Conservation (phyloP, 2,113 vertebrate species). For the Suncus etruscus region DNA sequence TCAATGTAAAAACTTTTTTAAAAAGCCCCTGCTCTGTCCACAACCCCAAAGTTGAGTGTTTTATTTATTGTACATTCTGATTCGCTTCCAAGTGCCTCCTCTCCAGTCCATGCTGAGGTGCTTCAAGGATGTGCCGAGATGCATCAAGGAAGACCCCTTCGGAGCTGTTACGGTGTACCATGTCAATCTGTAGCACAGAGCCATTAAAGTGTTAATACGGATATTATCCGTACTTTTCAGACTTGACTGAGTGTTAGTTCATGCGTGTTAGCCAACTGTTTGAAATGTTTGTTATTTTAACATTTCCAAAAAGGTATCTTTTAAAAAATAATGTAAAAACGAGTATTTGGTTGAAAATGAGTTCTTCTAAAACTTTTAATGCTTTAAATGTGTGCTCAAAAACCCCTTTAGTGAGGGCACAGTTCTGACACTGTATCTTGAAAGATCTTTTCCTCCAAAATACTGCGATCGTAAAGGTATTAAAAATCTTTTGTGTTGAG, state of each 20-base stretch:
- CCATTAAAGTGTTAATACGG: conserved; percentile 82
- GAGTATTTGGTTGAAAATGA: conserved; percentile 52
- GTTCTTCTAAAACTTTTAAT: conserved; percentile 9
- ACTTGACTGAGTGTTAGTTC: conserved; percentile 81
- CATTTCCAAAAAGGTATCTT: conserved; percentile 81
- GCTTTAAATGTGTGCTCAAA: conserved; percentile 49
- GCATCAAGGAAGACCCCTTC: conserved; percentile 80
- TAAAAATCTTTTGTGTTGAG: conserved; percentile 21
- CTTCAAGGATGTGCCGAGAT: conserved; percentile 78
- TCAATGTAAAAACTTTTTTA: conserved; percentile 47
- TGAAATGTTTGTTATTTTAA: conserved; percentile 81
- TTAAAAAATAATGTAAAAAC: conserved; percentile 68
- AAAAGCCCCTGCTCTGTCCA: conserved; percentile 50
- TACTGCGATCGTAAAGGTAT: not conserved
- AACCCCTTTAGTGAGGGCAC: not conserved
- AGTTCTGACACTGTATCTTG: conserved; percentile 14
- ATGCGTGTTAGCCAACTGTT: conserved; percentile 81
- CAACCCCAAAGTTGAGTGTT: conserved; percentile 71
- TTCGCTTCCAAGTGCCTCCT: conserved; percentile 81
- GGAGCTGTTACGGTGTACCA: conserved; percentile 78
- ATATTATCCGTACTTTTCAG: conserved; percentile 72
- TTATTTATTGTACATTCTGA: conserved; percentile 83
- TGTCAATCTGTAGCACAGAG: conserved; percentile 83
- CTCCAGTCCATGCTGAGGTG: conserved; percentile 79
- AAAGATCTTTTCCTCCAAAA: conserved; percentile 16